Conservation (phyloP, 2,113 vertebrate species). For the Rhodinocichla rosea region DNA sequence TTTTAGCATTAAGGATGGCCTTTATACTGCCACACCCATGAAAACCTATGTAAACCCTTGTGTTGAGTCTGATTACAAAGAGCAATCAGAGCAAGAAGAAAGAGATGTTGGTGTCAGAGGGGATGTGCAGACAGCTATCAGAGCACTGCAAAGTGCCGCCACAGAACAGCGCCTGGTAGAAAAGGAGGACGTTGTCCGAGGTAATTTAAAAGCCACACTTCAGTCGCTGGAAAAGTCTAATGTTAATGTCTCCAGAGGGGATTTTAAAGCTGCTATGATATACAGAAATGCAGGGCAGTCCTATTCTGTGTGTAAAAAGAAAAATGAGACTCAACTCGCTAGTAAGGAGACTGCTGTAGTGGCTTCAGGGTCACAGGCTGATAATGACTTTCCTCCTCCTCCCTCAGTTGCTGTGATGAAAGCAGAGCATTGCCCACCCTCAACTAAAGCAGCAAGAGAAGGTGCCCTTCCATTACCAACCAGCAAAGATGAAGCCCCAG, state of each 20-base stretch:
- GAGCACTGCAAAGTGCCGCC: conserved; percentile 64
- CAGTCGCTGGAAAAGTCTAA: conserved; percentile 87
- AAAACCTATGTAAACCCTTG: conserved; percentile 70
- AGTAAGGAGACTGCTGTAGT: conserved; percentile 45
- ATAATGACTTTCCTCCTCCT: conserved; percentile 76
- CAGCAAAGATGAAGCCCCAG: conserved; percentile 60
- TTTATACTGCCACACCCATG: conserved; percentile 68
- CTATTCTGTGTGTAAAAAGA: conserved; percentile 61
- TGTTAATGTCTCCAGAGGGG: conserved; percentile 81
- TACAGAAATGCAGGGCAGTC: conserved; percentile 80
- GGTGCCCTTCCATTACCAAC: conserved; percentile 1
- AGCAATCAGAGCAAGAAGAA: conserved; percentile 76
- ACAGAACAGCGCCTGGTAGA: conserved; percentile 72
- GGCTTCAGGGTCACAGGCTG: conserved; percentile 53
- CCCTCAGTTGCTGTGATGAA: conserved; percentile 77
- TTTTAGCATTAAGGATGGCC: conserved; percentile 70
- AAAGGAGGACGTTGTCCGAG: conserved; percentile 84
- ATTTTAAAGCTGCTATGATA: conserved; percentile 85
- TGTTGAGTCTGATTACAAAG: conserved; percentile 74
- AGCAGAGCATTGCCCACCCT: conserved; percentile 46
- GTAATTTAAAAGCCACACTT: conserved; percentile 85
- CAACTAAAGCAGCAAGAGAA: conserved; percentile 36
- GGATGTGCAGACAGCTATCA: conserved; percentile 79
- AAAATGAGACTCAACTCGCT: conserved; percentile 15
- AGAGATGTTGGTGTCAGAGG: conserved; percentile 71